Evolutionary conservation across 2,888 invertebrate species (phyloP), one percentile per base, ranked within the genome.

Genomic region (Clanis bilineata): DNA sequence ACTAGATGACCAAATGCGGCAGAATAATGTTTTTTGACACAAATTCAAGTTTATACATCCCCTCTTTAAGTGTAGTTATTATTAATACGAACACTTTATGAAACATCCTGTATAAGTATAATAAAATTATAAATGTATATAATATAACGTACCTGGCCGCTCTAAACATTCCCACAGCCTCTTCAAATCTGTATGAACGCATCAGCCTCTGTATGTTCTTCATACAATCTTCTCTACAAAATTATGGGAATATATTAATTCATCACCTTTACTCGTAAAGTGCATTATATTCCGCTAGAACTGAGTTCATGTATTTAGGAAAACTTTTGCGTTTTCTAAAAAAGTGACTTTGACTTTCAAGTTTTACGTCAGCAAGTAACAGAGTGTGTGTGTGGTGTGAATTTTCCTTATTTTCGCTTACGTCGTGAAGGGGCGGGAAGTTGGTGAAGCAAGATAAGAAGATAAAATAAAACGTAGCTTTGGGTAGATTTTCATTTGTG

Each of bases 141-240:
- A 7, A 18, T 18, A 5, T 15, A 36, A 10, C 23, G 10, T 58
- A 95, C 95, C 95, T 91, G 62, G 97, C 95, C 58, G 97, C 95
- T 77, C 97, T 94, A 68, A 98, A 93, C 70, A 98, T 92, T 62
- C 96, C 96, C 39, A 98, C 93, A 12, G 97, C 97, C 71, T 95
- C 94, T 77, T 96, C 96, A 69, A 95, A 94, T 70, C 96, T 94
- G 62, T 94, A 94, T 57, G 93, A 93, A 55, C 96, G 94, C 82
- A 98, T 90, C 65, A 94, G 92, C 73, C 94, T 95, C 83, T 98
- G 97, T 69, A 98, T 95, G 73, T 94, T 95, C 79, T 95, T 95
- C 96, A 98, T 97, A 62, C 98, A 97, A 76, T 96, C 96, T 64
- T 94, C 94, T 85, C 98, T 98, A 88, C 56, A 88, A 64, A 67